Conservation (phyloP, 2,888 invertebrate species). For the Plusia festucae region DNA sequence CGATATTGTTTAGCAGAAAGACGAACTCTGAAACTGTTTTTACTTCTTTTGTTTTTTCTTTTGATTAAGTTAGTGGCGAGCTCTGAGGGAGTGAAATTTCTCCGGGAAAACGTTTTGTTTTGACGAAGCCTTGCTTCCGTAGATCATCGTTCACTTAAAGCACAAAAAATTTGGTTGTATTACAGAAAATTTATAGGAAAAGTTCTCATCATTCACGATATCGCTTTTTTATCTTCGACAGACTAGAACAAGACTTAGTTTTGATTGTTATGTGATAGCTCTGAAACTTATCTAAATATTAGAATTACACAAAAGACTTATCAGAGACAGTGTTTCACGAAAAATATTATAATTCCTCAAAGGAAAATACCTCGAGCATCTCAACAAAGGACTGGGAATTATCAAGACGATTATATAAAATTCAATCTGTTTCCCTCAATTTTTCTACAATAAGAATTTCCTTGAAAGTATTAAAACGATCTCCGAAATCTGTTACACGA, state of each 20-base stretch:
- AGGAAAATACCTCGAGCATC: conserved; percentile 5
- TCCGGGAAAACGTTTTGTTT: conserved; percentile 29
- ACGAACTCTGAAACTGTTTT: conserved; percentile 41
- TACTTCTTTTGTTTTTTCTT: conserved; percentile 37
- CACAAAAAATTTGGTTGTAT: conserved; percentile 34
- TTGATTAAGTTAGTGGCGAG: conserved; percentile 41
- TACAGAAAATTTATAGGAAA: conserved; percentile 14
- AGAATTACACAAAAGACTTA: neutral
- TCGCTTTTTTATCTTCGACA: conserved; percentile 21
- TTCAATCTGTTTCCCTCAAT: conserved; percentile 20
- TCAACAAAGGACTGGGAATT: conserved; percentile 27
- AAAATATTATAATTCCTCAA: neutral
- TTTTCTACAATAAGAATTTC: conserved; percentile 33
- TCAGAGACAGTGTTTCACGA: neutral
- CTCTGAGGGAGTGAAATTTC: conserved; percentile 45
- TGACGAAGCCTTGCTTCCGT: conserved; percentile 31
- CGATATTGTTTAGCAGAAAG: conserved; percentile 38
- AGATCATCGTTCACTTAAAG: conserved; percentile 47
- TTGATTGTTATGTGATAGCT: neutral
- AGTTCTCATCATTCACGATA: conserved; percentile 2
- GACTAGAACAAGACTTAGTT: neutral
- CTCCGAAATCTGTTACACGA: conserved; percentile 45
- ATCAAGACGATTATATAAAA: conserved; percentile 47
- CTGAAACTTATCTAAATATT: neutral
- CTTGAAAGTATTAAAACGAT: conserved; percentile 45